phyloP scores from a whole-genome alignment of 2,797 vertebrate species.

The Eulemur coronatus region DNA sequence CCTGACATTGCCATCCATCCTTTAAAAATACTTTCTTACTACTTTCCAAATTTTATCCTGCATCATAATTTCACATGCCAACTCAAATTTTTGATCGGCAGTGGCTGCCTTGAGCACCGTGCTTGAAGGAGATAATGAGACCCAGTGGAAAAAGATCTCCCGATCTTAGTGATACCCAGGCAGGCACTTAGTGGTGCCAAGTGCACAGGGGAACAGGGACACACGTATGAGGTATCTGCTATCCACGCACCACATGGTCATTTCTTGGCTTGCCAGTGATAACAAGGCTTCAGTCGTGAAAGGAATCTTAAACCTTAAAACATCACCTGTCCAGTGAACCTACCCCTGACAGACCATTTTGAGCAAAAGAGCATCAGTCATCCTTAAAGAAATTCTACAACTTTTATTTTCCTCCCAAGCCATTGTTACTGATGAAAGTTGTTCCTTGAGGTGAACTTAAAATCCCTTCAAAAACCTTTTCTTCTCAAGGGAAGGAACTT shows the following conservation, averaged over 20 bases:
- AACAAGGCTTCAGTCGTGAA: not conserved
- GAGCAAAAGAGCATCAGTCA: not conserved
- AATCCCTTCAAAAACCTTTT: not conserved
- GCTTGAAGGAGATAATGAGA: not conserved
- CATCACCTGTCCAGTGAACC: not conserved
- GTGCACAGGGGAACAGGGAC: accelerated
- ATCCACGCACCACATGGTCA: accelerated
- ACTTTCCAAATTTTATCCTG: not conserved
- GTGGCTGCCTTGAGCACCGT: not conserved
- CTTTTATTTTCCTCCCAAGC: not conserved
- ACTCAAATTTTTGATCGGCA: not conserved
- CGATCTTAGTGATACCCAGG: not conserved
- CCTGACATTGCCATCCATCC: not conserved
- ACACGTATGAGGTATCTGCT: not conserved
- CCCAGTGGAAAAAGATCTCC: not conserved
- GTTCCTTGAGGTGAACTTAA: not conserved
- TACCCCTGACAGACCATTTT: not conserved
- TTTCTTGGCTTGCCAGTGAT: not conserved
- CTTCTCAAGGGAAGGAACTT: not conserved
- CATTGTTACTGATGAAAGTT: not conserved
- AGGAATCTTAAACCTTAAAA: not conserved
- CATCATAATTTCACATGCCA: not conserved
- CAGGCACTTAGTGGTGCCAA: too few species aligned
- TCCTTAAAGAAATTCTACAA: not conserved
- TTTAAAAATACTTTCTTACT: not conserved